Evolutionary conservation across 2,113 vertebrate genomes (phyloP).

Genomic region (Menura novaehollandiae): DNA sequence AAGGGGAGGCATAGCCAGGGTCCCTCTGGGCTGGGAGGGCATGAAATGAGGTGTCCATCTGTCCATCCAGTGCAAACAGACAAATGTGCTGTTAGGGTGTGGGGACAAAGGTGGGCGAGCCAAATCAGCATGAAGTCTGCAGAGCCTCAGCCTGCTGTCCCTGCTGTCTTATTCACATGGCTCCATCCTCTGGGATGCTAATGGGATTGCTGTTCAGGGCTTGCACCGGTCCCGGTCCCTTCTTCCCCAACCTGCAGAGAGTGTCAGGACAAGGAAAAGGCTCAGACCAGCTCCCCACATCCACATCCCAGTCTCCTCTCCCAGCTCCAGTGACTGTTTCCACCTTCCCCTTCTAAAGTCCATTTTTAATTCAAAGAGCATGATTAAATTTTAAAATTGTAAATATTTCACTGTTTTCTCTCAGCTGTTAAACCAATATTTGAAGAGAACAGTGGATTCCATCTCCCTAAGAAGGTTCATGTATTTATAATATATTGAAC

Average conservation of each 20-base stretch:
- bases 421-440: background rate
- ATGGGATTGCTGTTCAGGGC: accelerated
- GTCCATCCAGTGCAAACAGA: background rate
- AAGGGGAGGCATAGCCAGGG: accelerated
- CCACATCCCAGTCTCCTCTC: background rate
- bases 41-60: accelerated
- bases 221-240: background rate
- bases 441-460: background rate
- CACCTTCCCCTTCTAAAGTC: background rate
- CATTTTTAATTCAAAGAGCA: background rate
- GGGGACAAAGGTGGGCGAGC: background rate
- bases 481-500: conserved; percentile 18
- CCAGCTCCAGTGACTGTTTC: background rate
- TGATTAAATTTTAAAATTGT: background rate
- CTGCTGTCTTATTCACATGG: background rate
- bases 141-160: background rate
- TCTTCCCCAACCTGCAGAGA: background rate
- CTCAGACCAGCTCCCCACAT: background rate
- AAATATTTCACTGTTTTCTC: background rate
- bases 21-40: background rate
- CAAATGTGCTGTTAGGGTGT: background rate
- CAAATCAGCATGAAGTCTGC: accelerated
- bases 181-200: background rate
- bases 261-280: background rate
- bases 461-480: background rate